These are phyloP conservation scores for Spodoptera littoralis DNA, from an alignment of 2,888 invertebrate species.

Conservation along the genomic window DNA sequence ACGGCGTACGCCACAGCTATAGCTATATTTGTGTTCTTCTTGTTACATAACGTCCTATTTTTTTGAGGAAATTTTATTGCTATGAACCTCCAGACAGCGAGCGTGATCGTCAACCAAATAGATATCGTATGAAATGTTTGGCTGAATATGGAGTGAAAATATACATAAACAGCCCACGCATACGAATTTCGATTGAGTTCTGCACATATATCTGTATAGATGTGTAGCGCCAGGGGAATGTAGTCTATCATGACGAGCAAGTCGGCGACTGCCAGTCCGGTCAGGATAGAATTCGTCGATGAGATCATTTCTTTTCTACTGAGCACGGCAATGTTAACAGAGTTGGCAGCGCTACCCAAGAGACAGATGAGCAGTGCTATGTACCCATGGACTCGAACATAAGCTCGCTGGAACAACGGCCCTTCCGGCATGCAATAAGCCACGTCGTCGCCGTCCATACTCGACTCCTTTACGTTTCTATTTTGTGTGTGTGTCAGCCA, in stretches of 20 bases:
- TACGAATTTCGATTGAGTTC: constrained; percentile 88
- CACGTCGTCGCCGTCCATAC: constrained; percentile 59
- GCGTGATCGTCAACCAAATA: constrained; percentile 96
- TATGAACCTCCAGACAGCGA: constrained; percentile 97
- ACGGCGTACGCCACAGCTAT: constrained; percentile 93
- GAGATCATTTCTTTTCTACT: constrained; percentile 97
- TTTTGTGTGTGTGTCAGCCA: constrained; percentile 11
- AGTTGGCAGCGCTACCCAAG: constrained; percentile 96
- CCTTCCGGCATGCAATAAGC: constrained; percentile 88
- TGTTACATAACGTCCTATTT: constrained; percentile 94
- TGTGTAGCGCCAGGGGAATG: constrained; percentile 95
- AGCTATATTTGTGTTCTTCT: constrained; percentile 92
- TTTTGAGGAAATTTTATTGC: constrained; percentile 95
- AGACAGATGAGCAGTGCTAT: constrained; percentile 95
- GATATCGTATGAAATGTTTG: constrained; percentile 97
- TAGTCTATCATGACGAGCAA: constrained; percentile 97
- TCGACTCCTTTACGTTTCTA: constrained; percentile 57
- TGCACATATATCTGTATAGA: constrained; percentile 90
- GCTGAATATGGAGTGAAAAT: constrained; percentile 96
- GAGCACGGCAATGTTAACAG: constrained; percentile 96
- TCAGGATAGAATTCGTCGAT: constrained; percentile 97
- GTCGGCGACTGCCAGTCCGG: constrained; percentile 96
- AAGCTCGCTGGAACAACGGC: constrained; percentile 89
- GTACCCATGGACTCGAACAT: constrained; percentile 94
- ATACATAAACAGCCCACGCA: constrained; percentile 94